phyloP scores from a whole-genome alignment of 2,113 vertebrate genomes.

The Stegostoma tigrinum region DNA sequence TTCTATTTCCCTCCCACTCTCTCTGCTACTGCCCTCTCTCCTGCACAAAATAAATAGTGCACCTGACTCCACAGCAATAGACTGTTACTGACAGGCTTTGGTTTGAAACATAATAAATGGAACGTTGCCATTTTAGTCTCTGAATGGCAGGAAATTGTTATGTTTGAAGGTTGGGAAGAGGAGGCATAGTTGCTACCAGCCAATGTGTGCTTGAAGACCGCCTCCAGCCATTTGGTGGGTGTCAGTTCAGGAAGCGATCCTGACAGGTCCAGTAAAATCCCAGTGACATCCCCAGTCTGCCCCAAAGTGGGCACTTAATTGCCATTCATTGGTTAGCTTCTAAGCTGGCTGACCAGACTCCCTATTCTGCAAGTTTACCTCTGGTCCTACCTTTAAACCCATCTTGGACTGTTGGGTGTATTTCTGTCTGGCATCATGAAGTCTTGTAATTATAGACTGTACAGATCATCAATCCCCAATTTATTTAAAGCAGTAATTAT shows the following conservation, averaged over 20 bases:
- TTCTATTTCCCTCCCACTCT: neutral
- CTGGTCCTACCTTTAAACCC: too few species aligned
- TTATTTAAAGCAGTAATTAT: neutral
- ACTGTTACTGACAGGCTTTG: neutral
- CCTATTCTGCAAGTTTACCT: too few species aligned
- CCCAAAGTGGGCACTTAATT: neutral
- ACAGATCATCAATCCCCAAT: neutral
- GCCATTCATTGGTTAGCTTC: neutral
- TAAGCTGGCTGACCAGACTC: neutral
- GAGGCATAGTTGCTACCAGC: neutral
- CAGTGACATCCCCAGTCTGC: too few species aligned
- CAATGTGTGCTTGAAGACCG: neutral
- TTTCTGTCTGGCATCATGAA: neutral
- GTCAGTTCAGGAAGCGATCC: neutral
- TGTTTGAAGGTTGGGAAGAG: neutral
- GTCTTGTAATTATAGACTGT: neutral
- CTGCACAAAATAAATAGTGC: neutral
- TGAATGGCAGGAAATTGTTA: too few species aligned
- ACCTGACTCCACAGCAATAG: neutral
- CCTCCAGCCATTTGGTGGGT: neutral
- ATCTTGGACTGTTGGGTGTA: too few species aligned
- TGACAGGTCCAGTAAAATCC: too few species aligned
- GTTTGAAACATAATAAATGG: neutral
- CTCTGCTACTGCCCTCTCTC: neutral
- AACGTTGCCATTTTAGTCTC: too few species aligned